phyloP scores from a whole-genome alignment of 1,140 invertebrate species.

The Dendrolimus punctatus region DNA sequence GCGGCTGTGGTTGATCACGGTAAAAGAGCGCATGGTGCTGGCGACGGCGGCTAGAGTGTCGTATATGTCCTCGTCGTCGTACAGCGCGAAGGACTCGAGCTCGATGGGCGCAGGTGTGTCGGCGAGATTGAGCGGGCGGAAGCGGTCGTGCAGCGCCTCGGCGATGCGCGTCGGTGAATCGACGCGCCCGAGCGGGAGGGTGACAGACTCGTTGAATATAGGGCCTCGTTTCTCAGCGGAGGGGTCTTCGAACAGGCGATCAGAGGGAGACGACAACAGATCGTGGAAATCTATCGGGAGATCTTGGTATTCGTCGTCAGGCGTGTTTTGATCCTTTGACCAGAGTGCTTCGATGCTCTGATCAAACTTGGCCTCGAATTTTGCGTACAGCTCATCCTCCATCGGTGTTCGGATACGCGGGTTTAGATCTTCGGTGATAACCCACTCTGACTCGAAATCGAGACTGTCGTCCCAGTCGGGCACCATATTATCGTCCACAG shows the following conservation, averaged over 20 bases:
- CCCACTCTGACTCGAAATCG: conserved; percentile 50
- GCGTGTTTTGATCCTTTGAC: conserved; percentile 64
- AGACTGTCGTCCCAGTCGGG: conserved; percentile 57
- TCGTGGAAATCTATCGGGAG: conserved; percentile 74
- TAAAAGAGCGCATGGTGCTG: conserved; percentile 55
- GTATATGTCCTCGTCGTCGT: conserved; percentile 48
- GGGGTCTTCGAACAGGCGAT: conserved; percentile 55
- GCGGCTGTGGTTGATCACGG: conserved; percentile 73
- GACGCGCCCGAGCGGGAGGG: conserved; percentile 22
- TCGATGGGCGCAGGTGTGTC: conserved; percentile 33
- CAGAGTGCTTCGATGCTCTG: conserved; percentile 77
- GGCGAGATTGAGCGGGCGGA: conserved; percentile 52
- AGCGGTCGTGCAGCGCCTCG: conserved; percentile 50
- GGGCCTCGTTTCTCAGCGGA: conserved; percentile 51
- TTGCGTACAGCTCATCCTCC: conserved; percentile 74
- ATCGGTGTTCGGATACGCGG: conserved; percentile 41
- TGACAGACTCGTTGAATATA: conserved; percentile 54
- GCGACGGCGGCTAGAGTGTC: conserved; percentile 51
- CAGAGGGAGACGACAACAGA: conserved; percentile 71
- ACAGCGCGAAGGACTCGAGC: conserved; percentile 41
- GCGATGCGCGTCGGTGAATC: conserved; percentile 36
- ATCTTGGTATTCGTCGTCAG: conserved; percentile 72
- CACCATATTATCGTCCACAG: conserved; percentile 46
- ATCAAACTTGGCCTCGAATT: conserved; percentile 79
- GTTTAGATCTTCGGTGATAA: conserved; percentile 45